Conservation (phyloP, 2,113 vertebrate species). For the Paramisgurnus dabryanus region DNA sequence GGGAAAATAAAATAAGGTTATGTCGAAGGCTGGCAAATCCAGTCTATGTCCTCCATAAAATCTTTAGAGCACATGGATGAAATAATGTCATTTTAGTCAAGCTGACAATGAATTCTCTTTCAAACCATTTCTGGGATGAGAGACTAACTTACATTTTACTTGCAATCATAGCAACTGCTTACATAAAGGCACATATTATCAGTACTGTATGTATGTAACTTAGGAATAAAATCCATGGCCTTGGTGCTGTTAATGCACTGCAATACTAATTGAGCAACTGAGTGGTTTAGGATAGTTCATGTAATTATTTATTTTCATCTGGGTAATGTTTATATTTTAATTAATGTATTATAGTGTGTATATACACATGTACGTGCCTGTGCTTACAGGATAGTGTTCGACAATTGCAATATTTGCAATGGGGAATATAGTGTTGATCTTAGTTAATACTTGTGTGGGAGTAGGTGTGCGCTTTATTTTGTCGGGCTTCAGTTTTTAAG, state of each 20-base stretch:
- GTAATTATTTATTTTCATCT: no score
- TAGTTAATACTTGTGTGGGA: slow-evolving; percentile 4
- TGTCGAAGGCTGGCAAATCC: neutral
- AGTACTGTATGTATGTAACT: no score
- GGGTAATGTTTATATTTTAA: neutral
- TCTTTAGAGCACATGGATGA: neutral
- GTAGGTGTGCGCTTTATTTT: neutral
- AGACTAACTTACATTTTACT: no score
- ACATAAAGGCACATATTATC: no score
- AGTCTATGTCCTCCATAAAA: neutral
- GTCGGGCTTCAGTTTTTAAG: slow-evolving; percentile 12
- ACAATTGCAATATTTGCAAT: neutral
- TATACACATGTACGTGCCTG: neutral
- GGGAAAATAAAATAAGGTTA: neutral
- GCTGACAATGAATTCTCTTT: neutral
- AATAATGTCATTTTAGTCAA: neutral
- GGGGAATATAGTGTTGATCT: neutral
- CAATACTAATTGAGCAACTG: no score
- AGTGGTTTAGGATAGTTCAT: no score
- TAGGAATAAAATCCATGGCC: no score
- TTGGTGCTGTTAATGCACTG: no score
- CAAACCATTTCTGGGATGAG: neutral
- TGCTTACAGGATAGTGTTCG: neutral
- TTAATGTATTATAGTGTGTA: neutral
- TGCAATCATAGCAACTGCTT: no score